Evolutionary conservation across 2,797 vertebrate species (phyloP), one percentile per base, ranked within the genome.

Genomic region (Spea hammondii): DNA sequence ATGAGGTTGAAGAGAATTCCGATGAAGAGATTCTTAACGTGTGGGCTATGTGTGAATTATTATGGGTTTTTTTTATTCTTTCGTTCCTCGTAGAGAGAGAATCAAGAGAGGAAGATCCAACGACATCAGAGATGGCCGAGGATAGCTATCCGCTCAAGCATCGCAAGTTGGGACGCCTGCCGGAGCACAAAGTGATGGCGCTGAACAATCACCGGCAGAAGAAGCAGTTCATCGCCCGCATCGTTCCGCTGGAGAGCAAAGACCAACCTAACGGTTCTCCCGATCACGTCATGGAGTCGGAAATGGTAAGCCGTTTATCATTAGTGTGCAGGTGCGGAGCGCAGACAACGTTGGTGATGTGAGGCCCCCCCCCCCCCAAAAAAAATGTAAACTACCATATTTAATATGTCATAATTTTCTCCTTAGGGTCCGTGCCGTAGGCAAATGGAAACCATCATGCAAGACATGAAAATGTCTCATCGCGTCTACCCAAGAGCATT

Each of bases 391-490:
- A 57, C 9, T 13, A 10, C n/a, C 5, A 2, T 12, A 13, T 57
- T 57, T 13, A 57, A 57, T 13, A 13, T 12, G 55, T 57, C 55
- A 6, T 57, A 5, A 0, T 13, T 57, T 10, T n/a, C 12, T 17
- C 65, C 75, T 17, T 83, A 99, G 97, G 97, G 97, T 64, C 97
- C 97, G 1, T 99, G 97, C 92, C 93, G 97, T 85, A 93, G 97
- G 85, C 98, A 97, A 86, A 93, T 99, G 92, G 97, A 99, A 12
- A 95, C 95, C 0, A 95, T 97, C 68, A 93, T 99, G 88, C 96
- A 98, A 88, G 94, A 94, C 80, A 94, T 99, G 89, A 99, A 99
- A 87, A 93, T 95, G 80, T 96, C 95, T 57, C 95, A 96, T 67
- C 92, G 95, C 55, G 91, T 99, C 83, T 94, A 97, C 81, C 92